phyloP scores from a whole-genome alignment of 2,888 invertebrate genomes.

The Rhingia rostrata region DNA sequence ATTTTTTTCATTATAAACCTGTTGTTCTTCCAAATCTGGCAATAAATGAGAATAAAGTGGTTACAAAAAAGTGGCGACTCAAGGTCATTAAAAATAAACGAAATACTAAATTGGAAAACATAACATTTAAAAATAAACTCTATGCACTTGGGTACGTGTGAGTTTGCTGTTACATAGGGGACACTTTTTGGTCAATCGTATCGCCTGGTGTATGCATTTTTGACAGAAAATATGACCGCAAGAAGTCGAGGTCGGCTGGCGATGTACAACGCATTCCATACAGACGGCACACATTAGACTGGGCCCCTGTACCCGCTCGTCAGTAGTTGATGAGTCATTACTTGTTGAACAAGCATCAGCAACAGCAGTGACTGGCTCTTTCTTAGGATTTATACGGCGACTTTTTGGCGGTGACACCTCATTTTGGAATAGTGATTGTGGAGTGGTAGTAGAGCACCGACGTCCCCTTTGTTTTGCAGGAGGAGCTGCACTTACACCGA shows the following conservation, averaged over 20 bases:
- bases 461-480: conserved; percentile 18
- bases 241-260: conserved; percentile 61
- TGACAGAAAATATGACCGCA: conserved; percentile 76
- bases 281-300: conserved; percentile 69
- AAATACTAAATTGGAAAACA: not conserved
- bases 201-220: conserved; percentile 61
- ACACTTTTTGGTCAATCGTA: conserved; percentile 61
- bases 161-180: conserved; percentile 72
- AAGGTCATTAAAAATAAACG: not conserved
- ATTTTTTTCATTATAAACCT: conserved; percentile 30
- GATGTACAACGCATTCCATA: conserved; percentile 48
- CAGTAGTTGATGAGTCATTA: not conserved
- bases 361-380: not conserved
- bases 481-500: not conserved
- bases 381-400: conserved; percentile 37
- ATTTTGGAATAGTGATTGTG: conserved; percentile 8
- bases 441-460: not conserved
- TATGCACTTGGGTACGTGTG: conserved; percentile 43
- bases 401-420: not conserved
- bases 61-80: not conserved
- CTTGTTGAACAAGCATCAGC: not conserved
- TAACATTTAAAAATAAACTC: conserved; percentile 50
- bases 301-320: not conserved
- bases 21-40: conserved; percentile 12
- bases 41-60: conserved; percentile 8